Percentiles rank a stretch among this genome's conserved stretches.
Evolutionary conservation across 2,797 vertebrate species (phyloP).

Genomic region (Phyllotis vaccarum): DNA sequence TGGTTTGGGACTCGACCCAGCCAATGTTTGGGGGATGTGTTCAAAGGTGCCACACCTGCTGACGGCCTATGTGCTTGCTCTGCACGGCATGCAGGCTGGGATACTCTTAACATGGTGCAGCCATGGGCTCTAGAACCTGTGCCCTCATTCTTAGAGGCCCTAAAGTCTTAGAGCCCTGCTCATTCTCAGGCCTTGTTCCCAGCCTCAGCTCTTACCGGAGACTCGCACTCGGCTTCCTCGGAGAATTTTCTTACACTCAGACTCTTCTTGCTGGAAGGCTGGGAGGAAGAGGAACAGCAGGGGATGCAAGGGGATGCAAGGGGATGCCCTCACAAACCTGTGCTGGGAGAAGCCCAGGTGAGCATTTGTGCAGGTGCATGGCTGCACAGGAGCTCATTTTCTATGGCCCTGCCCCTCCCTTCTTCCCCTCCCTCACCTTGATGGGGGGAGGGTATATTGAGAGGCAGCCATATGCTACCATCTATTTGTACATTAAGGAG

Average conservation of each 20-base stretch:
- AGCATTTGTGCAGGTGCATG: not conserved
- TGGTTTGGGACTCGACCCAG: not conserved
- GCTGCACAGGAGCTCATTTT: not conserved
- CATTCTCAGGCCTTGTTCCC: not conserved
- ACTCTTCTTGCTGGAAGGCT: constrained; percentile 93
- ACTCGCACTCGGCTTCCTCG: constrained; percentile 91
- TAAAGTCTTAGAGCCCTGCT: not conserved
- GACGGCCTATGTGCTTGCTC: not conserved
- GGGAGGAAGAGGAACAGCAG: not conserved
- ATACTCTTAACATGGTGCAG: not conserved
- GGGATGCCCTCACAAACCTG: not conserved
- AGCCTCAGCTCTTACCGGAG: constrained; percentile 89
- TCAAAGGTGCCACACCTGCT: not conserved
- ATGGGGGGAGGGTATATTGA: not conserved
- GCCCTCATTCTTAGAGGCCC: not conserved
- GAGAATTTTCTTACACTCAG: constrained; percentile 94
- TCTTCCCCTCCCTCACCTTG: not conserved
- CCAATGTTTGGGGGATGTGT: not conserved
- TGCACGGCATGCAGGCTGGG: not conserved
- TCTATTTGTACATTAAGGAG: not conserved
- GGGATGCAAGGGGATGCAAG: fast-evolving
- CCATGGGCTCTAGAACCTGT: not conserved
- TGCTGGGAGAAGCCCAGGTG: not conserved
- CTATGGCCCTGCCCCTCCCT: not conserved
- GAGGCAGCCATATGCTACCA: not conserved